A percentile compares a stretch with the other conserved stretches of the same genome.
phyloP scores from a whole-genome alignment of 2,797 vertebrate species.

The Emys orbicularis region DNA sequence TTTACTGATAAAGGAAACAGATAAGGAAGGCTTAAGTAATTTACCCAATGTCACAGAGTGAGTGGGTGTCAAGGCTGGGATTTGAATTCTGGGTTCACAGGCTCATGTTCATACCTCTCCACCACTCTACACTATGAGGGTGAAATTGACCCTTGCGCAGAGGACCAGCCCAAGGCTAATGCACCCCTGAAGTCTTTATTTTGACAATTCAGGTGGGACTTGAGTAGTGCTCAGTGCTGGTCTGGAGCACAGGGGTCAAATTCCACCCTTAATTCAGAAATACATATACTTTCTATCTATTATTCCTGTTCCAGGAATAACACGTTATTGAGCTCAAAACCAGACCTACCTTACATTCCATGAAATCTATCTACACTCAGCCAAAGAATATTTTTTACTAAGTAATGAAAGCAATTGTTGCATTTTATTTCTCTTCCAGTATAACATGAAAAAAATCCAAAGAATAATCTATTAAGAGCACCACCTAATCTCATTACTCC shows the following conservation, averaged over 20 bases:
- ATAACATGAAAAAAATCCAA: not conserved
- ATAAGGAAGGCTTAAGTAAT: not conserved
- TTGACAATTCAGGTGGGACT: too few species aligned
- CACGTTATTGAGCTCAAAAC: not conserved
- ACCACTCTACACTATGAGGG: too few species aligned
- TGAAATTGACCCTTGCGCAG: too few species aligned
- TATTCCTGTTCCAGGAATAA: not conserved
- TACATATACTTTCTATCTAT: rapidly evolving
- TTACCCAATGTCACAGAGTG: not conserved
- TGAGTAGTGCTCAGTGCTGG: not conserved
- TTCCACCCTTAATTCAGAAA: not conserved
- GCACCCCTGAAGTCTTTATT: too few species aligned
- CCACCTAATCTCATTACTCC: not conserved
- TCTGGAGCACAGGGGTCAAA: not conserved
- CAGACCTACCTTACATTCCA: not conserved
- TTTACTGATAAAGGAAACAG: not conserved
- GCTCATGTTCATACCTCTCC: not conserved
- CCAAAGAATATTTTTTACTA: rapidly evolving
- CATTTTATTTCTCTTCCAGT: not conserved
- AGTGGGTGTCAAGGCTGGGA: not conserved
- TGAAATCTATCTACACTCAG: not conserved
- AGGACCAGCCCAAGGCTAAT: too few species aligned
- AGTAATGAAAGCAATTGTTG: not conserved
- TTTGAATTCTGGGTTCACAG: not conserved
- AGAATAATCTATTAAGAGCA: rapidly evolving